Percentiles rank a stretch among this genome's conserved stretches.
These are phyloP conservation scores for Puffinus mauretanicus DNA, from an alignment of 2,113 vertebrate genomes.

Conservation along the genomic window DNA sequence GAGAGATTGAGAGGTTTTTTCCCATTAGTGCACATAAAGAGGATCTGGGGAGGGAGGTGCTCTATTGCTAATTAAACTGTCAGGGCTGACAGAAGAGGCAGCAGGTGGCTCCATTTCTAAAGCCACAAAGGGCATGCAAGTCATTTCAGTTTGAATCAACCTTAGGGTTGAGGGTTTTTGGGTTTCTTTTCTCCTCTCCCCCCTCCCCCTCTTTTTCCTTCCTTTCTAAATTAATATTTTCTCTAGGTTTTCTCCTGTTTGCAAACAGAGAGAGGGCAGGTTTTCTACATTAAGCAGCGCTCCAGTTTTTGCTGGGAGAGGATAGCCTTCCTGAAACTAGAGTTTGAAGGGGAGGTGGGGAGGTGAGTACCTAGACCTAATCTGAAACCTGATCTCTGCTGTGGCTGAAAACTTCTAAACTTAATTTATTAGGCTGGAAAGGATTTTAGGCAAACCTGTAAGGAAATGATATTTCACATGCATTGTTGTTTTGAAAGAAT, in stretches of 20 bases:
- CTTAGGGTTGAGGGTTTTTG: not conserved
- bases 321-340: not conserved
- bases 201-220: not conserved
- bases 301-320: not conserved
- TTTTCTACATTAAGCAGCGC: not conserved
- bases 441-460: conserved; percentile 75
- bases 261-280: conserved; percentile 1
- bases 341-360: not conserved
- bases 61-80: conserved; percentile 70
- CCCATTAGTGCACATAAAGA: conserved; percentile 58
- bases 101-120: conserved; percentile 79
- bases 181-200: conserved; percentile 5
- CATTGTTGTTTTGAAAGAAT: conserved; percentile 70
- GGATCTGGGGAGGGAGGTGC: conserved; percentile 51
- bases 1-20: conserved; percentile 32
- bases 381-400: conserved; percentile 69
- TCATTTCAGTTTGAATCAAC: conserved; percentile 68
- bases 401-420: conserved; percentile 65
- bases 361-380: conserved; percentile 6
- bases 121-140: conserved; percentile 71
- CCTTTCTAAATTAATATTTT: conserved; percentile 48
- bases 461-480: conserved; percentile 71
- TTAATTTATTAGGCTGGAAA: conserved; percentile 71
- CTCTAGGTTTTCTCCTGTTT: conserved; percentile 2
- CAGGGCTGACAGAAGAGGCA: conserved; percentile 58